Percentiles rank a stretch among this genome's conserved stretches.
Conservation (phyloP, 1,140 invertebrate genomes). For the Drosophila burlai region DNA sequence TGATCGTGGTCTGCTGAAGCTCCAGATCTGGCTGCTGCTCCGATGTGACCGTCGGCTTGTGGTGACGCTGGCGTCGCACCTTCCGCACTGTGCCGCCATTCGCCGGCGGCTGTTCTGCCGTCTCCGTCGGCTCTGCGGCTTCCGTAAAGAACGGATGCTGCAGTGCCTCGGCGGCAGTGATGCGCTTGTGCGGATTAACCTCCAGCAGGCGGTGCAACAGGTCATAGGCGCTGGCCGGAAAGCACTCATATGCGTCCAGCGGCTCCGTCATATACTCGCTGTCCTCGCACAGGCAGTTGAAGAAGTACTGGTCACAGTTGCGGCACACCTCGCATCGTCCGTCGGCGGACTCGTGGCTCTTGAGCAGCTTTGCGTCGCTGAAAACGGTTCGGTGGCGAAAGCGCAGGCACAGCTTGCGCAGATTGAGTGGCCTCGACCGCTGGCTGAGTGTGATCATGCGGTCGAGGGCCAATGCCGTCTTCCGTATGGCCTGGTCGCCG, state of each 20-base stretch:
- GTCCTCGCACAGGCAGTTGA: conserved; percentile 78
- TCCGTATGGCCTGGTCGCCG: conserved; percentile 89
- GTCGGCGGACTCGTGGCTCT: conserved; percentile 60
- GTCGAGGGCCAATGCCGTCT: conserved; percentile 88
- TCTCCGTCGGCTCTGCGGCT: conserved; percentile 3
- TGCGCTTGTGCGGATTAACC: conserved; percentile 99
- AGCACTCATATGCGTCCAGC: conserved; percentile 73
- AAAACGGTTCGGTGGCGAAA: conserved; percentile 80
- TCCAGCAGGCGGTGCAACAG: conserved; percentile 99
- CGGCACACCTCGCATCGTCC: conserved; percentile 73
- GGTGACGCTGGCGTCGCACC: conserved; percentile 10
- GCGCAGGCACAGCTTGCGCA: conserved; percentile 86
- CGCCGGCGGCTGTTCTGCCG: neutral
- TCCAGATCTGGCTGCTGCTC: conserved; percentile 13
- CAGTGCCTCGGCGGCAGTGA: conserved; percentile 98
- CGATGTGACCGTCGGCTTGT: conserved; percentile 30
- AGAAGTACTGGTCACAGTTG: conserved; percentile 83
- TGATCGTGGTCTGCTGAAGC: conserved; percentile 24
- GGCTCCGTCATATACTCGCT: conserved; percentile 65
- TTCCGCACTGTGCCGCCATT: conserved; percentile 9
- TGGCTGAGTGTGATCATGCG: conserved; percentile 87
- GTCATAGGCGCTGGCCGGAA: conserved; percentile 92
- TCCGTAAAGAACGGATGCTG: conserved; percentile 93
- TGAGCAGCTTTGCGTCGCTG: conserved; percentile 60
- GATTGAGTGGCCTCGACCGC: conserved; percentile 86